Conservation (phyloP, 1,140 invertebrate species). For the Leptinotarsa defecta region DNA sequence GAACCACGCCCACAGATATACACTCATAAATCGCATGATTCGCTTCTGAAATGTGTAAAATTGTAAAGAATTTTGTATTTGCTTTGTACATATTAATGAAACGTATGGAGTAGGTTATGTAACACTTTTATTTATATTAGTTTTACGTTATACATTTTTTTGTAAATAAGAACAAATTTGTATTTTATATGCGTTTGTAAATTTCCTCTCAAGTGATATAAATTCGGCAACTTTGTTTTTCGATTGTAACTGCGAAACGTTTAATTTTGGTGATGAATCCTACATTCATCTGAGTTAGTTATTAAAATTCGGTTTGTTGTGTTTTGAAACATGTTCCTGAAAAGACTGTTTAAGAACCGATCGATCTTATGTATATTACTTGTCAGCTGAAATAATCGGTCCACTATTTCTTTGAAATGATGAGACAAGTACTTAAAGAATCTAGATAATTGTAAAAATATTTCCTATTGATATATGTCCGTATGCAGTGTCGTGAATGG, state of each 20-base stretch:
- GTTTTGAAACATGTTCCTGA: constrained; percentile 29
- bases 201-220: background rate
- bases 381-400: constrained; percentile 32
- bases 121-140: constrained; percentile 26
- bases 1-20: background rate
- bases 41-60: background rate
- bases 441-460: constrained; percentile 6
- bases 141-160: constrained; percentile 21
- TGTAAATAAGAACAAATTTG: constrained; percentile 31
- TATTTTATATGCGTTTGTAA: constrained; percentile 20
- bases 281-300: background rate
- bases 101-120: constrained; percentile 24
- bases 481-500: background rate
- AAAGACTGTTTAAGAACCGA: constrained; percentile 29
- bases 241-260: constrained; percentile 35
- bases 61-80: constrained; percentile 32
- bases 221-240: constrained; percentile 11
- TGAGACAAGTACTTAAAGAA: constrained; percentile 40
- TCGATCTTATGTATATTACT: constrained; percentile 24
- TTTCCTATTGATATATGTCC: background rate
- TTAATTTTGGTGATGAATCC: constrained; percentile 33
- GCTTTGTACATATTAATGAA: constrained; percentile 25
- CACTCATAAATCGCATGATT: background rate
- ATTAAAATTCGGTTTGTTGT: constrained; percentile 29
- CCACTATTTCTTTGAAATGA: constrained; percentile 12